Base-by-base conservation (phyloP, 2,888 invertebrate species). In the Fragum fragum region DNA sequence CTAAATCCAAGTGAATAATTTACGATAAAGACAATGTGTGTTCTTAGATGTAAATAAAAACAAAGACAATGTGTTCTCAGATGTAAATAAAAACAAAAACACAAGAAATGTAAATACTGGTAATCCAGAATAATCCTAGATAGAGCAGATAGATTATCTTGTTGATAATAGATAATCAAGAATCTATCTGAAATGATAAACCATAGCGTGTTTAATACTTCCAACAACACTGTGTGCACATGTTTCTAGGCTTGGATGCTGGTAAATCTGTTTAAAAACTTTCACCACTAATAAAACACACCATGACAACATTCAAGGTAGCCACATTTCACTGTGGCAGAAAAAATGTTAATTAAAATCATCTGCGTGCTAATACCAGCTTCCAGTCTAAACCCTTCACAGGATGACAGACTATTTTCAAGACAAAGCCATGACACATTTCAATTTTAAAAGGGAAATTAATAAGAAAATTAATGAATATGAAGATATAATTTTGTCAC, bases 301-400 rank as follows among this genome's bases (percentile, higher is more conserved):
- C 21, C 66, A 66, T 21, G 66, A 66, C 66, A 66, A 36, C 32
- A 36, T 21, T 66, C 66, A 42, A 66, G 66, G 66, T 66, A 66
- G 66, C 66, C 42, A 47, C 47, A 66, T 39, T 66, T 66, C 66
- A 66, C 66, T 42, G 66, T 66, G 66, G 36, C 66, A 66, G 66
- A 42, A 21, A 42, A 66, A 66, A 66, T 63, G 28, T 66, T 78
- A 82, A 82, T 82, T 82, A 82, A 82, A 82, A 61, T 82, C 78
- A 76, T 68, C 73, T 79, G 78, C 36, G 32, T 78, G 66, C 79
- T 75, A 59, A 78, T 53, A 55, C 75, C 53, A 52, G 52, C 39
- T 70, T 63, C 76, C 59, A 57, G 61, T 74, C 69, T 61, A 57
- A 76, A 76, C 29, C 57, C 71, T 57, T 57, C 23, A 26, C 23